Conservation (phyloP, 1,140 invertebrate genomes). For the Drosophila melanica region DNA sequence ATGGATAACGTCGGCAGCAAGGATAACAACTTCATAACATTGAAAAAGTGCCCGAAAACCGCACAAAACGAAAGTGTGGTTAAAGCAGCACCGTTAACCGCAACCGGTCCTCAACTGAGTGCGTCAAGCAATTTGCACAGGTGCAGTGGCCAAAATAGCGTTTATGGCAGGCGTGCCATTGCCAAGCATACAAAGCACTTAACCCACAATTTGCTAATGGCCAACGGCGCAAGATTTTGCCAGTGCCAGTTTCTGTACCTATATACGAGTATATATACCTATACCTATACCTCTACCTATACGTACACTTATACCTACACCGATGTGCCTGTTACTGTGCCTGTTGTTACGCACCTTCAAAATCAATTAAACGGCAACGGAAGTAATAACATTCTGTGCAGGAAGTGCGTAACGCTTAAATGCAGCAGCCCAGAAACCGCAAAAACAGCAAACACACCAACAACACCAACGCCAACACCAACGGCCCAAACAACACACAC, state of each 20-base stretch:
- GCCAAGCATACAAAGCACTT: constrained; percentile 68
- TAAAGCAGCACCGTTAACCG: constrained; percentile 41
- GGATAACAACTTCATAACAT: constrained; percentile 44
- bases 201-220: constrained; percentile 80
- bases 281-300: neutral
- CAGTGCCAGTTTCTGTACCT: neutral
- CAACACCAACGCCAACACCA: constrained; percentile 35
- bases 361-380: constrained; percentile 81
- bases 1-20: constrained; percentile 54
- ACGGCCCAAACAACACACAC: constrained; percentile 26
- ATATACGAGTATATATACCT: too few species aligned
- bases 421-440: constrained; percentile 62
- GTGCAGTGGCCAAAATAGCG: constrained; percentile 51
- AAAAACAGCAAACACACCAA: constrained; percentile 63
- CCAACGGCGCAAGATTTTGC: constrained; percentile 52
- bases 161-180: constrained; percentile 23
- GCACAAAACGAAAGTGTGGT: constrained; percentile 69
- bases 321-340: neutral
- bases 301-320: neutral
- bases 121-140: constrained; percentile 54
- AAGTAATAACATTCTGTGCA: constrained; percentile 79
- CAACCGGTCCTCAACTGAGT: constrained; percentile 25
- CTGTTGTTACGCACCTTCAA: constrained; percentile 65
- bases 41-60: constrained; percentile 68
- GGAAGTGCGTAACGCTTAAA: constrained; percentile 79